A percentile compares a stretch with the other conserved stretches of the same genome.
Conservation (phyloP, 2,797 vertebrate genomes). For the Sciurus carolinensis region DNA sequence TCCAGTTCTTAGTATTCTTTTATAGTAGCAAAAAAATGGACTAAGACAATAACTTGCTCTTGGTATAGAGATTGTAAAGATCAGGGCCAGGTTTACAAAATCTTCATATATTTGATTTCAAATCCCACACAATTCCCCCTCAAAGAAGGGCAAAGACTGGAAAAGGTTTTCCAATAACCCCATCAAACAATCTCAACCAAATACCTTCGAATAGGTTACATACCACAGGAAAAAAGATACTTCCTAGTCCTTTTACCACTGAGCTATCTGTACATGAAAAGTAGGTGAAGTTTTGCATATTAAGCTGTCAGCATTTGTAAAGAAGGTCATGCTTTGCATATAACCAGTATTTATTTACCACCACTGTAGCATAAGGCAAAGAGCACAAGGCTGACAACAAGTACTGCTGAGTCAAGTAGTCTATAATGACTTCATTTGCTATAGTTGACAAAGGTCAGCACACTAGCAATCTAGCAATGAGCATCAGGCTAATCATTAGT, state of each 20-base stretch:
- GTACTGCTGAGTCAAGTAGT: background rate
- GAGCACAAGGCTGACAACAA: background rate
- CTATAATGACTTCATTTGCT: background rate
- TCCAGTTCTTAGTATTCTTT: background rate
- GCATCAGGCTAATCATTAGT: background rate
- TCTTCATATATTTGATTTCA: background rate
- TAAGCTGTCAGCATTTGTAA: background rate
- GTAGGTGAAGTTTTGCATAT: background rate
- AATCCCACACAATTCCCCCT: background rate
- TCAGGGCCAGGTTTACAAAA: background rate
- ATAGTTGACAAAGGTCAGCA: background rate
- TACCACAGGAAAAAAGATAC: background rate
- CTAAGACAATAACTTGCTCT: background rate
- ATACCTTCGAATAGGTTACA: background rate
- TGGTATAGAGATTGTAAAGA: background rate
- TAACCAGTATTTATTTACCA: background rate
- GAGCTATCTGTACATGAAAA: background rate
- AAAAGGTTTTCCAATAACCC: background rate
- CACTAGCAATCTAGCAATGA: background rate
- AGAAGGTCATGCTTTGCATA: background rate
- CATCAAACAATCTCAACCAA: background rate
- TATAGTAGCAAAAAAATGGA: background rate
- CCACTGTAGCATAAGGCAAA: background rate
- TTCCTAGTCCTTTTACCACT: background rate
- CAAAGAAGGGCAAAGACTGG: background rate